Evolutionary conservation across 2,888 invertebrate genomes (phyloP).

Genomic region (Allolobophora icterica): DNA sequence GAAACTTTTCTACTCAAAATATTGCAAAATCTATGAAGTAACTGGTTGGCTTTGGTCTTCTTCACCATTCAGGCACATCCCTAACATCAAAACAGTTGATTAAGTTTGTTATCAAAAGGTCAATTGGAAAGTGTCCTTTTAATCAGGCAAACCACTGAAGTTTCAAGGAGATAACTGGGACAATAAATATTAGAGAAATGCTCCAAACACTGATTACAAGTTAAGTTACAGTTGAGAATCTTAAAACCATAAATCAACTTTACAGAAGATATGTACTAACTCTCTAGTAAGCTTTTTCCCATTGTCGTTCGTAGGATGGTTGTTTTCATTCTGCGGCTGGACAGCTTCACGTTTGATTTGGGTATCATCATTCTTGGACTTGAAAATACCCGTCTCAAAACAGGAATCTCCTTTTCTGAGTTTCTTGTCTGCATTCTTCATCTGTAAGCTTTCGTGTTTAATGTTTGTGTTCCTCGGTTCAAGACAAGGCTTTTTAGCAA

Average conservation of each 20-base stretch:
- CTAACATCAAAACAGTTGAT: too few species aligned
- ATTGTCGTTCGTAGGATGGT: background rate
- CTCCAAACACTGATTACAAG: background rate
- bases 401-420: background rate
- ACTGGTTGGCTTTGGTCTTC: too few species aligned
- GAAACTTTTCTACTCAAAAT: too few species aligned
- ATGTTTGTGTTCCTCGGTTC: background rate
- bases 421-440: background rate
- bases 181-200: too few species aligned
- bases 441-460: background rate
- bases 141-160: too few species aligned
- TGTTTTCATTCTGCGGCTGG: background rate
- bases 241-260: too few species aligned
- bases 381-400: background rate
- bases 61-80: too few species aligned
- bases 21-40: too few species aligned
- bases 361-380: background rate
- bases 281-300: background rate
- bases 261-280: background rate
- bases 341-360: background rate
- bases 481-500: slow-evolving; percentile 1
- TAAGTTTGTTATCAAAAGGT: too few species aligned
- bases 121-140: too few species aligned
- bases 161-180: too few species aligned
- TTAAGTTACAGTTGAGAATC: background rate